Percentiles rank a stretch among this genome's conserved stretches.
Evolutionary conservation across 1,140 invertebrate genomes (phyloP).

Genomic region (Nixonia krombeini): DNA sequence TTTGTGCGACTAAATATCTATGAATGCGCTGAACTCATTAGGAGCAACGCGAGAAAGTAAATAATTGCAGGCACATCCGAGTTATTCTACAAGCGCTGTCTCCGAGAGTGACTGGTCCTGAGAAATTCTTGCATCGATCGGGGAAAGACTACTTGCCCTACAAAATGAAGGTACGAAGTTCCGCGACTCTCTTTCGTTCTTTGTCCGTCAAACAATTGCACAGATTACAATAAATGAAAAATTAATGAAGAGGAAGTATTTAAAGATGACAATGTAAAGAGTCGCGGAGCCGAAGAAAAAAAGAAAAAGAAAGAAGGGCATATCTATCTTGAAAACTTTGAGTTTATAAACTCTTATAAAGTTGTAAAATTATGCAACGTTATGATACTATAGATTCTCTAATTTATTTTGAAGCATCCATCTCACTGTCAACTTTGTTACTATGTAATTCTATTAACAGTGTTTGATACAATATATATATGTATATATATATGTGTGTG

Average conservation of each 20-base stretch:
- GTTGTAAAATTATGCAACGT: slow-evolving; percentile 45
- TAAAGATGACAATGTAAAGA: slow-evolving; percentile 31
- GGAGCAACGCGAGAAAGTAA: slow-evolving; percentile 68
- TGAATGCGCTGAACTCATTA: slow-evolving; percentile 65
- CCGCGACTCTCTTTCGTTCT: slow-evolving; percentile 34
- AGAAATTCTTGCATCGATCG: slow-evolving; percentile 50
- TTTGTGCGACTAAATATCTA: slow-evolving; percentile 58
- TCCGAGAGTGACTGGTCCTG: slow-evolving; percentile 50
- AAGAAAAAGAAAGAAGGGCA: slow-evolving; percentile 6
- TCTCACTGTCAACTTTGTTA: slow-evolving; percentile 46
- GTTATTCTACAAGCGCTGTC: slow-evolving; percentile 64
- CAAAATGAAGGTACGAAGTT: slow-evolving; percentile 41
- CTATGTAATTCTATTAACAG: slow-evolving; percentile 51
- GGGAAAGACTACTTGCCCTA: slow-evolving; percentile 40
- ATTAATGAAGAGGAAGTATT: too few species aligned
- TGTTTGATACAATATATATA: slow-evolving; percentile 54
- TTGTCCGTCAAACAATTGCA: too few species aligned
- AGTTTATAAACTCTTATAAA: slow-evolving; percentile 45
- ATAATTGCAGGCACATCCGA: slow-evolving; percentile 71
- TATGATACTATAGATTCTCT: slow-evolving; percentile 16
- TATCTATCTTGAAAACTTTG: slow-evolving; percentile 26
- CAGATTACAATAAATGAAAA: too few species aligned
- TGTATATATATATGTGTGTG: too few species aligned
- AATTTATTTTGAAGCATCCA: slow-evolving; percentile 47
- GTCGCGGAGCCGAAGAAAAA: slow-evolving; percentile 38